Evolutionary conservation across 30 jellyfish, hydroid and myxozoan species (phyloP).

Genomic region (Kudoa iwatai): DNA sequence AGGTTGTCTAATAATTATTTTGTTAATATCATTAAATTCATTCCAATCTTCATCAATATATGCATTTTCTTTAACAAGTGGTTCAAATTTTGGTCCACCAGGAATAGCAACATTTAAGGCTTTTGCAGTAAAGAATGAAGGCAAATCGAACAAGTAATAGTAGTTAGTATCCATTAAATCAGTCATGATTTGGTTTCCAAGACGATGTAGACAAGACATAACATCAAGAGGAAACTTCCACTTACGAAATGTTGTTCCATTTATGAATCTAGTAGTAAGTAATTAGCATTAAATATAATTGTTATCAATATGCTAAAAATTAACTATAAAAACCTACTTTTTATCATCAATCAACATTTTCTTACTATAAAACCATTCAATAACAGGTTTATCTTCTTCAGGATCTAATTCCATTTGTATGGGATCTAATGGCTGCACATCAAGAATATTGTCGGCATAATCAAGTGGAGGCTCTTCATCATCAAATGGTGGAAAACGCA

Average conservation of each 20-base stretch:
- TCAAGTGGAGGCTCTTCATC: constrained; percentile 96
- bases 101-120: constrained; percentile 84
- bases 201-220: constrained; percentile 39
- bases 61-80: constrained; percentile 48
- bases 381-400: constrained; percentile 57
- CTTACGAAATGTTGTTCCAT: constrained; percentile 57
- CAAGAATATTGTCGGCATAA: constrained; percentile 83
- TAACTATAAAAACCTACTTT: constrained; percentile 5
- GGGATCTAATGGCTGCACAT: constrained; percentile 77
- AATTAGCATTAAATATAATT: not conserved
- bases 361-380: constrained; percentile 71
- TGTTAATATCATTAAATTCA: too few relatives aligned
- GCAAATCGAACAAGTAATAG: constrained; percentile 45
- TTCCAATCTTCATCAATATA: constrained; percentile 77
- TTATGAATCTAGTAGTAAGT: constrained; percentile 14
- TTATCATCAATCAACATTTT: constrained; percentile 27
- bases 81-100: constrained; percentile 98
- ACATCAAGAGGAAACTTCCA: constrained; percentile 52
- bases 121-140: constrained; percentile 80
- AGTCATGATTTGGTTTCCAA: constrained; percentile 67
- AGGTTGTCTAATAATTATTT: constrained; percentile 80
- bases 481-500: constrained; percentile 97
- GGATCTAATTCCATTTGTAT: constrained; percentile 58
- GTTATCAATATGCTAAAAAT: not conserved
- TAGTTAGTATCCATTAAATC: constrained; percentile 68